Percentiles rank a stretch among this genome's conserved stretches.
These are phyloP conservation scores for Salvator merianae DNA, from an alignment of 2,113 vertebrate species.

Conservation along the genomic window DNA sequence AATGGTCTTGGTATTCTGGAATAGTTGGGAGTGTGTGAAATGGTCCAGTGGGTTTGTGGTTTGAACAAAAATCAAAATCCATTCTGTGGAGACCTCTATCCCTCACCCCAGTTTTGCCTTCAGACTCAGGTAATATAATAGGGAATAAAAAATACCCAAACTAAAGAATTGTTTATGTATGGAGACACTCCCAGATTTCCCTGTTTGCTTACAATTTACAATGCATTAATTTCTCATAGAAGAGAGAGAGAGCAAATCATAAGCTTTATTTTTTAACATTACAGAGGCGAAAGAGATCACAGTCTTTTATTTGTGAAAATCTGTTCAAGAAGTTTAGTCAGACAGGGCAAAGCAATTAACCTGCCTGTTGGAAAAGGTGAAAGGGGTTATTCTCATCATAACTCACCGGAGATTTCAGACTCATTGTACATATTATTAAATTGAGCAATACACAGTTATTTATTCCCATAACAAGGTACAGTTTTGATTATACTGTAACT, in stretches of 20 bases:
- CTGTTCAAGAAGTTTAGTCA: slow-evolving; percentile 58
- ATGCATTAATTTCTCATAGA: neutral
- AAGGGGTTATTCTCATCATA: slow-evolving; percentile 36
- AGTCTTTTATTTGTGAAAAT: slow-evolving; percentile 53
- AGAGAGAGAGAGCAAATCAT: neutral
- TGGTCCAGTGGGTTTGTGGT: too few relatives aligned
- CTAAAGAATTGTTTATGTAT: neutral
- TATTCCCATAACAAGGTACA: neutral
- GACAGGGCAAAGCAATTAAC: slow-evolving; percentile 60
- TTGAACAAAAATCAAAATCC: too few relatives aligned
- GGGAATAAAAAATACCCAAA: neutral
- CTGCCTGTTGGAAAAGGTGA: slow-evolving; percentile 36
- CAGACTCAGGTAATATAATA: too few relatives aligned
- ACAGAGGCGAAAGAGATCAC: neutral
- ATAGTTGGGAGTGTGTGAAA: too few relatives aligned
- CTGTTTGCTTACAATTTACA: neutral
- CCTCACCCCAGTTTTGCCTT: too few relatives aligned
- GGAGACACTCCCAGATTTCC: neutral
- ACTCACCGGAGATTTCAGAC: neutral
- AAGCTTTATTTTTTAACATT: slow-evolving; percentile 3
- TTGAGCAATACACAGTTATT: slow-evolving; percentile 6
- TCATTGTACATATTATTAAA: slow-evolving; percentile 50
- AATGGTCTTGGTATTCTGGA: too few relatives aligned
- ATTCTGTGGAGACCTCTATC: too few relatives aligned
- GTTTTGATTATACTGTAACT: slow-evolving; percentile 15